Conservation (phyloP, 2,113 vertebrate species). For the Addax nasomaculatus region DNA sequence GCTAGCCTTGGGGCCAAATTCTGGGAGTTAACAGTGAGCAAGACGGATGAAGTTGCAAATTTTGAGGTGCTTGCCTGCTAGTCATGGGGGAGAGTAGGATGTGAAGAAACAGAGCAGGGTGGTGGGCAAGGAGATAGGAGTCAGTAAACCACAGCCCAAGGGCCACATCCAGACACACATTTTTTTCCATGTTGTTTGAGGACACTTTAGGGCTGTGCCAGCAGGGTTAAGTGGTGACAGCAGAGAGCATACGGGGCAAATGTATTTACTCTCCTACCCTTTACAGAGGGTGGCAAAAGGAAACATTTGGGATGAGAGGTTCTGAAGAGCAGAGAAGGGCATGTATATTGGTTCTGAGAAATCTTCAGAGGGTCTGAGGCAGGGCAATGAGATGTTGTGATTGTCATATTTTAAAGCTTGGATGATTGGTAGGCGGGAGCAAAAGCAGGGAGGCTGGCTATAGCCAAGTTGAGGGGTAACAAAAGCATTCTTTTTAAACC, state of each 20-base stretch:
- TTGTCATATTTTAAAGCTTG: neutral
- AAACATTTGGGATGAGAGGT: neutral
- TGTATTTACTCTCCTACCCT: neutral
- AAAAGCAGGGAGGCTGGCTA: neutral
- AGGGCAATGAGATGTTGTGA: neutral
- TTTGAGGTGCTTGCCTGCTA: neutral
- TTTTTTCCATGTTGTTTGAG: neutral
- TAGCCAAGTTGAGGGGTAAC: too few species aligned
- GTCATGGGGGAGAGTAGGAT: neutral
- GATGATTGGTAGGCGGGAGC: neutral
- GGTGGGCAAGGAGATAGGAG: neutral
- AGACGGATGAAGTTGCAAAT: neutral
- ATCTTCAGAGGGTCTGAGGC: neutral
- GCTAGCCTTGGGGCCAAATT: neutral
- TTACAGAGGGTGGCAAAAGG: neutral
- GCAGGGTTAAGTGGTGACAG: too few species aligned
- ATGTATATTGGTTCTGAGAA: neutral
- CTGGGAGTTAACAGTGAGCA: neutral
- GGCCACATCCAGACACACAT: neutral
- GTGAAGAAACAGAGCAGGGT: neutral
- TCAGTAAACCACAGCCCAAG: accelerated
- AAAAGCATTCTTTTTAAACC: neutral
- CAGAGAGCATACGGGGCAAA: neutral
- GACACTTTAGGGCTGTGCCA: neutral
- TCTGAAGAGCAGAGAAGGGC: neutral